Evolutionary conservation across 2,113 vertebrate species (phyloP).

Genomic region (Pachycephala philippinensis): DNA sequence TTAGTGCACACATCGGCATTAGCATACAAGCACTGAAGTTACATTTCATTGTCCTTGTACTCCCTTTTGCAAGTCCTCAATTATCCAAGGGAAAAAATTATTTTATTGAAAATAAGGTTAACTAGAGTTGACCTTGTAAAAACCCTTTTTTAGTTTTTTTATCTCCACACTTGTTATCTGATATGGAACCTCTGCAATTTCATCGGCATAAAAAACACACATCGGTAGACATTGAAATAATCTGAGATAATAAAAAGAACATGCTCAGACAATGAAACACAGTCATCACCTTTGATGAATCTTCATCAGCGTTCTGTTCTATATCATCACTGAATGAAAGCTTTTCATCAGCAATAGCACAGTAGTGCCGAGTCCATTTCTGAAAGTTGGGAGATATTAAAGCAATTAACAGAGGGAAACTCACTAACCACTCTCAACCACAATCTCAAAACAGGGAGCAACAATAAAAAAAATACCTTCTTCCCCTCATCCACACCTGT

Average conservation of each 20-base stretch:
- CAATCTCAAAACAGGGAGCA: background rate
- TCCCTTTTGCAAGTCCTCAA: background rate
- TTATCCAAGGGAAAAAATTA: background rate
- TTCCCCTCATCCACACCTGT: background rate
- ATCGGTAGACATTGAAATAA: background rate
- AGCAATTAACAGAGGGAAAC: background rate
- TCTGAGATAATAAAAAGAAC: background rate
- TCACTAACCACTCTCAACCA: background rate
- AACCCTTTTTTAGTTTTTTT: background rate
- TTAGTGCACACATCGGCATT: background rate
- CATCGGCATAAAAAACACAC: background rate
- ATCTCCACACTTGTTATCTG: background rate
- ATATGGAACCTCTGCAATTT: background rate
- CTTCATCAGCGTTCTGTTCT: constrained; percentile 79
- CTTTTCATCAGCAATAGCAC: constrained; percentile 87
- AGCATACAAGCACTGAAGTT: background rate
- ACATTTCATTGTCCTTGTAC: background rate
- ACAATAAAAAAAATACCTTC: background rate
- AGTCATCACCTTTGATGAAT: constrained; percentile 58
- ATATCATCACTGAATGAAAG: constrained; percentile 93
- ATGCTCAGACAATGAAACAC: background rate
- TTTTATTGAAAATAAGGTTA: background rate
- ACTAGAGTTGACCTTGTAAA: background rate
- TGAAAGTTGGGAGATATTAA: constrained; percentile 47
- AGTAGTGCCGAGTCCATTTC: constrained; percentile 94